phyloP scores from a whole-genome alignment of 2,797 vertebrate species.

The Rallus crepitans region DNA sequence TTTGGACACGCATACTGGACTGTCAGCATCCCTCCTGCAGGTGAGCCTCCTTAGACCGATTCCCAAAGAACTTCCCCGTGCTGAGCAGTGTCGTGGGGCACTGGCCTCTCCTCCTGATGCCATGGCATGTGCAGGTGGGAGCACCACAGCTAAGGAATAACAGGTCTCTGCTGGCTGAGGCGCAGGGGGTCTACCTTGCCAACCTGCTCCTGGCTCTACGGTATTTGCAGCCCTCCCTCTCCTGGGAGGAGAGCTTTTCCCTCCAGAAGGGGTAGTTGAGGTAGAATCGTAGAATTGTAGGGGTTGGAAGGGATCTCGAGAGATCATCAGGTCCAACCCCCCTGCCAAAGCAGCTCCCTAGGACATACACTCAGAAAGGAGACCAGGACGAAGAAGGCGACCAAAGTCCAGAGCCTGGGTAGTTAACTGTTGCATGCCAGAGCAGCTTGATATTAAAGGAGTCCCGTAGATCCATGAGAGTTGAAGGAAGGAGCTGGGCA shows the following conservation, averaged over 20 bases:
- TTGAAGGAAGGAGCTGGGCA: conserved; percentile 28
- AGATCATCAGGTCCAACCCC: no score
- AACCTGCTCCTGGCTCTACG: not conserved
- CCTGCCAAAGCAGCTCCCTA: no score
- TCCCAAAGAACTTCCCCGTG: not conserved
- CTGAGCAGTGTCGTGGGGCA: not conserved
- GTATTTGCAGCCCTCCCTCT: not conserved
- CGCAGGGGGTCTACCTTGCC: fast-evolving
- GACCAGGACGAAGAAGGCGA: not conserved
- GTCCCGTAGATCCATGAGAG: not conserved
- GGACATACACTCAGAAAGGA: not conserved
- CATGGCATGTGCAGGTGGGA: not conserved
- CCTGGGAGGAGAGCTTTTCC: not conserved
- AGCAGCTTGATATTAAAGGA: conserved; percentile 3
- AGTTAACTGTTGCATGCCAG: not conserved
- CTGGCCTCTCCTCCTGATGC: not conserved
- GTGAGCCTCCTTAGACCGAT: not conserved
- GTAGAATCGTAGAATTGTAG: not conserved
- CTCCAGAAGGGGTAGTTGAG: not conserved
- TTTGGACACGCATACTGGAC: not conserved
- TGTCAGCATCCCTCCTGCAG: not conserved
- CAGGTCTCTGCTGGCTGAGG: not conserved
- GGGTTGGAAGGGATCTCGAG: no score
- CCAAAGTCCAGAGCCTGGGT: not conserved
- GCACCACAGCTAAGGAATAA: not conserved